Evolutionary conservation across 2,888 invertebrate species (phyloP).

Genomic region (Drosophila buzzatii): DNA sequence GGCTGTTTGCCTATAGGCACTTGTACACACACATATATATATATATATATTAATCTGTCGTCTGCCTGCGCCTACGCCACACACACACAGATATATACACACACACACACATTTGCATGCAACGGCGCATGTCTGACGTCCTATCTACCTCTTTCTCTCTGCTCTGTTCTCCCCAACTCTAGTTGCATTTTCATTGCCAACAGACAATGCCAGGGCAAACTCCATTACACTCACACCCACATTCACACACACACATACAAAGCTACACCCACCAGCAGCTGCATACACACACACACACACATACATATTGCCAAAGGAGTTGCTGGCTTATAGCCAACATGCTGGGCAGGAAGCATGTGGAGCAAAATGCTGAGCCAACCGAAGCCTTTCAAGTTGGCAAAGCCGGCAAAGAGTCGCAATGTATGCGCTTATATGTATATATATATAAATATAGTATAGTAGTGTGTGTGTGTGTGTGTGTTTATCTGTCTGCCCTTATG

Average conservation of each 20-base stretch:
- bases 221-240: slow-evolving; percentile 37
- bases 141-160: not conserved
- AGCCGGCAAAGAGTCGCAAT: slow-evolving; percentile 63
- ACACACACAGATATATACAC: not conserved
- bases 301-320: slow-evolving; percentile 10
- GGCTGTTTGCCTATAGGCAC: slow-evolving; percentile 4
- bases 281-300: slow-evolving; percentile 10
- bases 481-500: slow-evolving; percentile 55
- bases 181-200: slow-evolving; percentile 79
- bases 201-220: slow-evolving; percentile 80
- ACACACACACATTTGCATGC: not conserved
- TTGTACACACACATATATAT: not conserved
- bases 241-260: slow-evolving; percentile 7
- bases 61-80: slow-evolving; percentile 30
- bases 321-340: slow-evolving; percentile 24
- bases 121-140: slow-evolving; percentile 68
- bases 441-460: slow-evolving; percentile 6
- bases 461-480: slow-evolving; percentile 32
- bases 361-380: slow-evolving; percentile 66
- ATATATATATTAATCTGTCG: slow-evolving; percentile 12
- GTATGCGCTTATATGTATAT: slow-evolving; percentile 12
- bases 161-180: not conserved
- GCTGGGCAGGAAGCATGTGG: slow-evolving; percentile 26
- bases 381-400: slow-evolving; percentile 81
- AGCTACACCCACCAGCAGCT: slow-evolving; percentile 37